A percentile compares a stretch with the other conserved stretches of the same genome.
Evolutionary conservation across 2,888 invertebrate species (phyloP).

Genomic region (Eupeodes latifasciatus): DNA sequence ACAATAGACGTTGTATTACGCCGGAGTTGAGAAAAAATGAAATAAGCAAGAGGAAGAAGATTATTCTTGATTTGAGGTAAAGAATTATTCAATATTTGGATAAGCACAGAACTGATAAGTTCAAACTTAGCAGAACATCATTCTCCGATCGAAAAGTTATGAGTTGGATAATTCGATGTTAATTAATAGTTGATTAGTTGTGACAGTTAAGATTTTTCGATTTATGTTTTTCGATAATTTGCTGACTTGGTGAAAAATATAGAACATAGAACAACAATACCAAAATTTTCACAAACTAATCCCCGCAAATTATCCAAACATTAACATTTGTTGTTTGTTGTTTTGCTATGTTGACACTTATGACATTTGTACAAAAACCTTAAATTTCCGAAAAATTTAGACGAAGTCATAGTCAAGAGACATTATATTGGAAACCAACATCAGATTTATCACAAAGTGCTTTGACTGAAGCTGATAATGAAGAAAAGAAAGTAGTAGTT

Average conservation of each 20-base stretch:
- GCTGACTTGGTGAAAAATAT: too few relatives aligned
- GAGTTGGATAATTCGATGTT: neutral
- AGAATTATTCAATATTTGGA: too few relatives aligned
- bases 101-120: too few relatives aligned
- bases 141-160: too few relatives aligned
- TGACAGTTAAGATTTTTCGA: too few relatives aligned
- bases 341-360: neutral
- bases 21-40: constrained; percentile 88
- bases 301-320: too few relatives aligned
- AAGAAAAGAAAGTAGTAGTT: constrained; percentile 78
- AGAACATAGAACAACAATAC: too few relatives aligned
- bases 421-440: constrained; percentile 85
- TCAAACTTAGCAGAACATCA: too few relatives aligned
- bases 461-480: constrained; percentile 77
- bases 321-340: too few relatives aligned
- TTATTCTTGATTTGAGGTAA: constrained; percentile 89
- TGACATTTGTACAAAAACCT: neutral
- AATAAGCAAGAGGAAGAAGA: constrained; percentile 86
- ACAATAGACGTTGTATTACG: constrained; percentile 88
- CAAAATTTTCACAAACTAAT: too few relatives aligned
- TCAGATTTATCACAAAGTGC: constrained; percentile 83
- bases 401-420: constrained; percentile 85
- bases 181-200: too few relatives aligned
- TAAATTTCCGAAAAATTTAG: constrained; percentile 59
- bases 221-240: too few relatives aligned